Evolutionary conservation across 2,888 invertebrate species (phyloP).

Genomic region (Scrobipalpa atriplicella): DNA sequence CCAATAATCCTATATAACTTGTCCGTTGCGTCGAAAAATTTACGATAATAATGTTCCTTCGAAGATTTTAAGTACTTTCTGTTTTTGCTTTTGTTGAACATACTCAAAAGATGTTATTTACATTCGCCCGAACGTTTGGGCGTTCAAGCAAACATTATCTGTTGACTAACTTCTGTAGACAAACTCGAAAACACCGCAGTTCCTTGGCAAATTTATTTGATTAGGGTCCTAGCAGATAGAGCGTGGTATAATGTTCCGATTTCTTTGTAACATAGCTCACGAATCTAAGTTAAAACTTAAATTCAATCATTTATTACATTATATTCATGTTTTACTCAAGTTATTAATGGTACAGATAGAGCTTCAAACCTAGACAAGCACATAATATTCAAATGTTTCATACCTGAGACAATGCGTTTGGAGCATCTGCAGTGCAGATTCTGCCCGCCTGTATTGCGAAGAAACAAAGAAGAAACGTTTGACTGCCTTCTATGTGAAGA

Average conservation of each 20-base stretch:
- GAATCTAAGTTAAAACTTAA: too few relatives aligned
- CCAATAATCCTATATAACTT: too few relatives aligned
- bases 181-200: conserved; percentile 16
- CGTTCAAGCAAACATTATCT: conserved; percentile 33
- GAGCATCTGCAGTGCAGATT: too few relatives aligned
- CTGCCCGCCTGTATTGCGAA: too few relatives aligned
- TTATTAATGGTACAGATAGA: too few relatives aligned
- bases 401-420: too few relatives aligned
- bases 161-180: conserved; percentile 13
- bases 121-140: conserved; percentile 36
- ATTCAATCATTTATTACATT: too few relatives aligned
- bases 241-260: not conserved
- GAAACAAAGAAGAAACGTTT: not conserved
- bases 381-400: too few relatives aligned
- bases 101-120: not conserved
- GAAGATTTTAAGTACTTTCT: not conserved
- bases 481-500: not conserved
- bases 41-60: not conserved
- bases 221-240: not conserved
- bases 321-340: too few relatives aligned
- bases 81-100: not conserved
- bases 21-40: not conserved
- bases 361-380: too few relatives aligned
- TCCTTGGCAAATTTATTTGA: conserved; percentile 7
- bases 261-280: not conserved